phyloP scores from a whole-genome alignment of 2,797 vertebrate species.

The Typhlichthys subterraneus region DNA sequence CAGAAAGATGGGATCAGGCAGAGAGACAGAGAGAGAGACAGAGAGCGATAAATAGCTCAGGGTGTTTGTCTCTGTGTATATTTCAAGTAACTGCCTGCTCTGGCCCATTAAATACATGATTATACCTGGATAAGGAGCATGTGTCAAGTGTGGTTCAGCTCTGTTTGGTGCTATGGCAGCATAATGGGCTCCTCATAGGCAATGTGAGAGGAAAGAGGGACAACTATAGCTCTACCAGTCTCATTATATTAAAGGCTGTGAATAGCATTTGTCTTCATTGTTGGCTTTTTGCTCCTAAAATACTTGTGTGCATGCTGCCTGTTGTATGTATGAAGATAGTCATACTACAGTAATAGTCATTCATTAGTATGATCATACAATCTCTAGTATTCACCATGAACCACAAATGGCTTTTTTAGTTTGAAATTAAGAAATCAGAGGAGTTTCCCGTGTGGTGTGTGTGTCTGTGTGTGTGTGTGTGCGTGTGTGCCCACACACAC shows the following conservation, averaged over 20 bases:
- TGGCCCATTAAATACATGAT: slow-evolving; percentile 44
- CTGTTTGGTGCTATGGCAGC: background rate
- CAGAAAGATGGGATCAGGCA: no score
- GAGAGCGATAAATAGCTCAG: slow-evolving; percentile 21
- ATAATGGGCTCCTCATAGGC: slow-evolving; percentile 11
- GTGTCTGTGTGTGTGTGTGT: no score
- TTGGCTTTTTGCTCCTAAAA: background rate
- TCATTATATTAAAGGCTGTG: slow-evolving; percentile 2
- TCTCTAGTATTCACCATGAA: no score
- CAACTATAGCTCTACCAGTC: slow-evolving; percentile 2
- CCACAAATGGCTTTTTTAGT: no score
- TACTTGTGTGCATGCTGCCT: background rate
- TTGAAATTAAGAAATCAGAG: no score
- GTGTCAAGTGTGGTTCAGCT: slow-evolving; percentile 10
- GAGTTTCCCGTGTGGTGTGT: no score
- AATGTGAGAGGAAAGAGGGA: background rate
- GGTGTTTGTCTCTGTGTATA: slow-evolving; percentile 42
- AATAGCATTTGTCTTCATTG: slow-evolving; percentile 6
- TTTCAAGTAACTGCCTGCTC: slow-evolving; percentile 35
- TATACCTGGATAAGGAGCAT: slow-evolving; percentile 29
- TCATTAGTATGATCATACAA: no score
- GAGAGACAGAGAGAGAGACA: slow-evolving; percentile 4
- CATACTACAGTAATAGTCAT: no score
- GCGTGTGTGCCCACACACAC: no score
- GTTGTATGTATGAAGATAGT: no score